These are phyloP conservation scores for Isurus oxyrinchus DNA, from an alignment of 2,113 vertebrate species.

Conservation along the genomic window DNA sequence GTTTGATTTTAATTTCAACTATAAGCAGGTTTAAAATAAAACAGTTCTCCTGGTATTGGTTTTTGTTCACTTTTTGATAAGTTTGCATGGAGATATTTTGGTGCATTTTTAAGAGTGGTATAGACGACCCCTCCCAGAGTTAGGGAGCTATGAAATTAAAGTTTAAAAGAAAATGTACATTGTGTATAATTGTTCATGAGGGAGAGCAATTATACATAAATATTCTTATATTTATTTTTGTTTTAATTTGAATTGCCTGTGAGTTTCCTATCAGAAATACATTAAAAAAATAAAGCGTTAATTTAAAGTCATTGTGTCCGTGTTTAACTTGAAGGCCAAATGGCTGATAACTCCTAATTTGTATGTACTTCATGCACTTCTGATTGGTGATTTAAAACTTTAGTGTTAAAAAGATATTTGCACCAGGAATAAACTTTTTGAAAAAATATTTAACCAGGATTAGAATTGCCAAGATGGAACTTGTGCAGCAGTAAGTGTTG, in stretches of 20 bases:
- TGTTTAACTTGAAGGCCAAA: background rate
- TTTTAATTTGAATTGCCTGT: constrained; percentile 85
- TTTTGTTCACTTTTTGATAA: constrained; percentile 68
- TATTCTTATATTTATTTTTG: constrained; percentile 98
- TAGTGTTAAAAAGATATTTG: background rate
- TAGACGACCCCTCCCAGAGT: constrained; percentile 61
- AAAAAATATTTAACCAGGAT: background rate
- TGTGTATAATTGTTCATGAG: constrained; percentile 98
- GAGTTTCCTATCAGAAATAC: constrained; percentile 65
- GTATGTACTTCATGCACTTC: background rate
- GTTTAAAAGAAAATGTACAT: constrained; percentile 76
- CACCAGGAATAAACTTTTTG: background rate
- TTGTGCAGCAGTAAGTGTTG: background rate
- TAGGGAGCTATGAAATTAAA: constrained; percentile 45
- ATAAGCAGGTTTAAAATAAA: constrained; percentile 59
- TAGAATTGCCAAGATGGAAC: background rate
- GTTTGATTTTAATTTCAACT: constrained; percentile 70
- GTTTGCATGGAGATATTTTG: constrained; percentile 79
- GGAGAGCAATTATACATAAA: constrained; percentile 89
- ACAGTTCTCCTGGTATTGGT: constrained; percentile 45
- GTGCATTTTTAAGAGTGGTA: constrained; percentile 72
- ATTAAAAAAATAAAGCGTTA: constrained; percentile 25
- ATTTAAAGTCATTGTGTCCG: constrained; percentile 1
- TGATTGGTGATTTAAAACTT: background rate
- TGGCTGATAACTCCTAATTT: too few species aligned